phyloP scores from a whole-genome alignment of 2,797 vertebrate genomes.

The Macrochelys suwanniensis region DNA sequence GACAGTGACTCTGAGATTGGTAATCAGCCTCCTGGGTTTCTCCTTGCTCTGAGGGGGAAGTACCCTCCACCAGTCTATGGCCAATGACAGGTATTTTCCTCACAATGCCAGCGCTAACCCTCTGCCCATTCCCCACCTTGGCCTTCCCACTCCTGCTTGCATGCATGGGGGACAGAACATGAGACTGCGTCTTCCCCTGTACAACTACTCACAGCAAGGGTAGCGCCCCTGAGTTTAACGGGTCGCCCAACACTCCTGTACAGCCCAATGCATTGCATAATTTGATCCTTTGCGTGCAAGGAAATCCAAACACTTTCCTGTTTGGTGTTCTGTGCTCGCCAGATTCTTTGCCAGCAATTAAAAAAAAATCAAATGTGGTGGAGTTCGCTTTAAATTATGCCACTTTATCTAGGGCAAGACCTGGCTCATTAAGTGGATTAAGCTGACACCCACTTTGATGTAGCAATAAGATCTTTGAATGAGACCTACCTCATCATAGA shows the following conservation, averaged over 20 bases:
- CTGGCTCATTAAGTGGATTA: not conserved
- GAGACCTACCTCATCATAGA: constrained; percentile 86
- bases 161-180: not conserved
- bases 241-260: not conserved
- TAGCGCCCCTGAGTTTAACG: not conserved
- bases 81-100: rapidly evolving
- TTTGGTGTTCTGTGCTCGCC: not conserved
- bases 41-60: not conserved
- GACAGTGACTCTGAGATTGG: not conserved
- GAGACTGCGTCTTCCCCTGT: not conserved
- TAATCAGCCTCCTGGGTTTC: not conserved
- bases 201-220: not conserved
- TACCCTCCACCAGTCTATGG: not conserved
- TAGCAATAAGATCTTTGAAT: not conserved
- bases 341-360: not conserved
- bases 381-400: not conserved
- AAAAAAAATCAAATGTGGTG: not conserved
- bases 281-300: not conserved
- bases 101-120: not conserved
- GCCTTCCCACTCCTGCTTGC: not conserved
- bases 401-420: not conserved
- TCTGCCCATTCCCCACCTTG: not conserved
- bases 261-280: too few relatives aligned
- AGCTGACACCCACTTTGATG: not conserved
- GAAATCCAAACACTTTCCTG: not conserved